Evolutionary conservation across 2,113 vertebrate species (phyloP).

Genomic region (Apaloderma vittatum): DNA sequence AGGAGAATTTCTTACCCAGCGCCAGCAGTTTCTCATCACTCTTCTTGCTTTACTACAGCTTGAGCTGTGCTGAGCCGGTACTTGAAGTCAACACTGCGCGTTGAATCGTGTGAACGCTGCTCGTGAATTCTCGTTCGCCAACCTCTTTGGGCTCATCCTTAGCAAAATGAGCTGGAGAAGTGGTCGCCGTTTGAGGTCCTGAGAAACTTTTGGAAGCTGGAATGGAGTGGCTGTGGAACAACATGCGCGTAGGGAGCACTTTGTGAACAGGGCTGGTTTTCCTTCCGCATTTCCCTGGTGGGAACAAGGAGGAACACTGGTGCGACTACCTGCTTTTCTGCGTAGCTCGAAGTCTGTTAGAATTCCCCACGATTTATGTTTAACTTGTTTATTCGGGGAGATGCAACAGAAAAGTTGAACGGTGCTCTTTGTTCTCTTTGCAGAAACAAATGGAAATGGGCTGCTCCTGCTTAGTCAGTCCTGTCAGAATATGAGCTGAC

Average conservation of each 20-base stretch:
- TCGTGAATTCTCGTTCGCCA: neutral
- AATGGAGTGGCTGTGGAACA: neutral
- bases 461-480: neutral
- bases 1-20: neutral
- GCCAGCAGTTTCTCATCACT: constrained; percentile 4
- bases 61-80: neutral
- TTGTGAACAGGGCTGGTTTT: neutral
- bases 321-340: neutral
- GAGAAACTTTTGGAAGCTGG: neutral
- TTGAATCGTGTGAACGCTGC: neutral
- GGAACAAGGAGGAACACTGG: neutral
- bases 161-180: neutral
- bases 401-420: too few relatives aligned
- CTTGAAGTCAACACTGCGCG: neutral
- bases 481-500: neutral
- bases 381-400: neutral
- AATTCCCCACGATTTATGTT: neutral
- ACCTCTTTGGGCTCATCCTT: neutral
- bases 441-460: neutral
- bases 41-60: neutral
- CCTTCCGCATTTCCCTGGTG: neutral
- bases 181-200: neutral
- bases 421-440: neutral
- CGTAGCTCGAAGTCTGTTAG: neutral
- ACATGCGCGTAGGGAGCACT: neutral